A percentile compares a stretch with the other conserved stretches of the same genome.
phyloP scores from a whole-genome alignment of 2,888 invertebrate genomes.

The Agriopis marginaria region DNA sequence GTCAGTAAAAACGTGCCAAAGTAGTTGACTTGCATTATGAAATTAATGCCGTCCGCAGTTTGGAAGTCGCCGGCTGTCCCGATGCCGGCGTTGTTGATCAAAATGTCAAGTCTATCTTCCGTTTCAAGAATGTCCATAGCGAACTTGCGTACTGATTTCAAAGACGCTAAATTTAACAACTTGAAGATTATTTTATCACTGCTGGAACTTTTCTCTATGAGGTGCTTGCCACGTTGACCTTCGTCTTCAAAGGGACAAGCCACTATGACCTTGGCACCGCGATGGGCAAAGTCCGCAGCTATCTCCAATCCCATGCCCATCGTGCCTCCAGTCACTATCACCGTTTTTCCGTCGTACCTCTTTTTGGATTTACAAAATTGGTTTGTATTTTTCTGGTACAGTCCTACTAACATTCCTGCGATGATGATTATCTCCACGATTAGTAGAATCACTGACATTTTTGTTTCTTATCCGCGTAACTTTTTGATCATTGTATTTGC shows the following conservation, averaged over 20 bases:
- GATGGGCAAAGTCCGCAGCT: slow-evolving; percentile 71
- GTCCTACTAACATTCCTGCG: slow-evolving; percentile 63
- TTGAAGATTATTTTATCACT: slow-evolving; percentile 90
- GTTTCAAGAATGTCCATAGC: slow-evolving; percentile 90
- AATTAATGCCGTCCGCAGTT: slow-evolving; percentile 93
- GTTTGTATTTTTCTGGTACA: slow-evolving; percentile 77
- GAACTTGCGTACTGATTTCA: slow-evolving; percentile 92
- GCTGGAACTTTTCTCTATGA: slow-evolving; percentile 88
- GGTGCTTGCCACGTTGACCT: slow-evolving; percentile 79
- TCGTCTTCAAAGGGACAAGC: slow-evolving; percentile 76
- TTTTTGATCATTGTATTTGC: slow-evolving; percentile 19
- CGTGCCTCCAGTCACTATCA: slow-evolving; percentile 76
- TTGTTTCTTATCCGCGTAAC: slow-evolving; percentile 13
- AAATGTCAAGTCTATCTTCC: slow-evolving; percentile 91
- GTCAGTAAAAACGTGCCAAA: slow-evolving; percentile 97
- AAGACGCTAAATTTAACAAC: slow-evolving; percentile 90
- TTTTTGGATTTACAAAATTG: slow-evolving; percentile 74
- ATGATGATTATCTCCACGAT: slow-evolving; percentile 59
- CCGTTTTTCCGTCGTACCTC: slow-evolving; percentile 70
- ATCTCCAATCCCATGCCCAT: slow-evolving; percentile 77
- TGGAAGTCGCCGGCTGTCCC: slow-evolving; percentile 86
- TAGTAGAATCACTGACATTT: slow-evolving; percentile 58
- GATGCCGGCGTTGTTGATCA: slow-evolving; percentile 96
- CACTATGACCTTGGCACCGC: slow-evolving; percentile 76
- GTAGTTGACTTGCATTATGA: slow-evolving; percentile 97